Conservation (phyloP, 2,113 vertebrate species). For the Sinocyclocheilus grahami region DNA sequence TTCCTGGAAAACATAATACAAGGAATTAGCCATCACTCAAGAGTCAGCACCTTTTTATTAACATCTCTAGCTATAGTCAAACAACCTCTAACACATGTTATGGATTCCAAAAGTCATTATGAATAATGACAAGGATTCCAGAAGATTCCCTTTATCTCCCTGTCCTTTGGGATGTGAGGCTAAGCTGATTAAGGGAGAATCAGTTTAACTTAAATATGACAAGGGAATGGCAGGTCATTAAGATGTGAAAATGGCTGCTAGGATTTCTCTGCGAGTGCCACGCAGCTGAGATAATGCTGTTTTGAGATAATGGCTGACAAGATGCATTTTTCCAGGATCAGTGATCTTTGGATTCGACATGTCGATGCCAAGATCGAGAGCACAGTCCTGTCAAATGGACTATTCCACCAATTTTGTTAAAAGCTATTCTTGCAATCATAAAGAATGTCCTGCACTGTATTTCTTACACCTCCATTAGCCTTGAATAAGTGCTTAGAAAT, state of each 20-base stretch:
- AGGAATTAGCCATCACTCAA: constrained; percentile 48
- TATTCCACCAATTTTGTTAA: background rate
- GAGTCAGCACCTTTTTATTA: constrained; percentile 41
- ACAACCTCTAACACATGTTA: constrained; percentile 44
- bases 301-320: constrained; percentile 73
- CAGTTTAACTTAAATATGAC: constrained; percentile 75
- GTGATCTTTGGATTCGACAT: constrained; percentile 63
- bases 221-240: constrained; percentile 79
- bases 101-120: constrained; percentile 61
- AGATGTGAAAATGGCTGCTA: constrained; percentile 72
- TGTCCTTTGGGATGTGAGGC: constrained; percentile 69
- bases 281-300: constrained; percentile 70
- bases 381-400: background rate
- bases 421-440: background rate
- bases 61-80: constrained; percentile 42
- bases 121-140: constrained; percentile 63
- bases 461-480: background rate
- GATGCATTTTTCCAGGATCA: constrained; percentile 62
- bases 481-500: constrained; percentile 19
- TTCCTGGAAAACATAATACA: constrained; percentile 28
- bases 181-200: constrained; percentile 77
- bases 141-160: constrained; percentile 63
- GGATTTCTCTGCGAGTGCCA: constrained; percentile 74
- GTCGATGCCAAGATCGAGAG: constrained; percentile 54
- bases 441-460: background rate